phyloP scores from a whole-genome alignment of 2,113 vertebrate species.

The Nestor notabilis region DNA sequence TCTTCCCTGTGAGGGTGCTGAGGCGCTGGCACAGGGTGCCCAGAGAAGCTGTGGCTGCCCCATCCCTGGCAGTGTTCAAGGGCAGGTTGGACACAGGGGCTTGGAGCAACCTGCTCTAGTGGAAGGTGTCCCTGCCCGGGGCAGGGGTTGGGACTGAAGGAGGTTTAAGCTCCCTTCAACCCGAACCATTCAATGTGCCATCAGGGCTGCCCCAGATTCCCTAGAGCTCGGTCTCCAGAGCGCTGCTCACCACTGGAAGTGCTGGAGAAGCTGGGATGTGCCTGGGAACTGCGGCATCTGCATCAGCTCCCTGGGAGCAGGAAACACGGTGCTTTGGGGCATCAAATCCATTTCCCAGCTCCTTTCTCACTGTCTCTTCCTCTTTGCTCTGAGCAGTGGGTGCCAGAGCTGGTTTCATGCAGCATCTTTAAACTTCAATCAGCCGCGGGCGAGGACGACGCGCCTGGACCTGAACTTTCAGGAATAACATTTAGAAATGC shows the following conservation, averaged over 20 bases:
- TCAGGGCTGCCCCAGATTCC: background rate
- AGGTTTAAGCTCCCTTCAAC: background rate
- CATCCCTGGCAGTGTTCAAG: too few species aligned
- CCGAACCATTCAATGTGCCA: background rate
- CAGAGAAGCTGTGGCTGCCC: too few species aligned
- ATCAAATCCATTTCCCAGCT: background rate
- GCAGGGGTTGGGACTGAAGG: background rate
- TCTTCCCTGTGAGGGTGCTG: too few species aligned
- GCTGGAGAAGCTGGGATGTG: background rate
- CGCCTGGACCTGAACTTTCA: background rate
- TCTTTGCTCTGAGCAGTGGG: background rate
- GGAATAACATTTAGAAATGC: slow-evolving; percentile 52
- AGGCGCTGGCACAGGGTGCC: too few species aligned
- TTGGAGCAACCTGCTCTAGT: background rate
- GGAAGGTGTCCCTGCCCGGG: accelerated
- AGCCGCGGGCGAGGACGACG: background rate
- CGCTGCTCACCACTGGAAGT: background rate
- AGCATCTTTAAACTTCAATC: background rate
- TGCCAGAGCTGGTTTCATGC: background rate
- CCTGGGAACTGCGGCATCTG: accelerated
- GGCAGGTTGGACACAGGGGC: too few species aligned
- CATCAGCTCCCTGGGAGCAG: background rate
- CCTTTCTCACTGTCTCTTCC: background rate
- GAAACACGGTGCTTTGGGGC: accelerated
- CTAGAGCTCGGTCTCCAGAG: accelerated